Evolutionary conservation across 2,797 vertebrate species (phyloP).

Genomic region (Antrozous pallidus): DNA sequence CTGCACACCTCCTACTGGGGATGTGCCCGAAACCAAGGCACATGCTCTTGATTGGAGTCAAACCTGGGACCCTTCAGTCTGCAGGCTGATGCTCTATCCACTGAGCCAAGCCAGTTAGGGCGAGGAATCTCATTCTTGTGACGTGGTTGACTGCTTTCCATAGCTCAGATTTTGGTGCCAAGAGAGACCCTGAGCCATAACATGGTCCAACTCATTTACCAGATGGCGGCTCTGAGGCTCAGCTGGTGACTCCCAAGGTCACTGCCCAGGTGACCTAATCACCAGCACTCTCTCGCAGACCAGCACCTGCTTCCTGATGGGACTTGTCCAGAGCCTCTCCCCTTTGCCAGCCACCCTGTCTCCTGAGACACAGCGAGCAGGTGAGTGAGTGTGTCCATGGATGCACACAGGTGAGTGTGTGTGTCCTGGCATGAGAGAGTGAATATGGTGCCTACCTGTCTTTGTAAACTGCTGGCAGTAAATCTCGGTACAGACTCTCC

Average conservation of each 20-base stretch:
- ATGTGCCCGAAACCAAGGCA: no score
- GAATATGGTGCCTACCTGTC: fast-evolving
- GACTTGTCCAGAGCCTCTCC: neutral
- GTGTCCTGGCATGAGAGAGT: neutral
- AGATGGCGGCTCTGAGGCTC: neutral
- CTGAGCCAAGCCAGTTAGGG: no score
- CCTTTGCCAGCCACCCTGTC: neutral
- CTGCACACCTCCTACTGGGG: no score
- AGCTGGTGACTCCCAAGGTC: neutral
- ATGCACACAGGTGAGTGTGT: neutral
- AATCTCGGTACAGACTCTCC: no score
- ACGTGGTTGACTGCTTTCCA: fast-evolving
- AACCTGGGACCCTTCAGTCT: no score
- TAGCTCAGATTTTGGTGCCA: neutral
- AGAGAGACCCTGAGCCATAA: neutral
- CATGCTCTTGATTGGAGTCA: no score
- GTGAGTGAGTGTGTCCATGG: neutral
- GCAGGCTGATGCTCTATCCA: no score
- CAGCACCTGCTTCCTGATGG: neutral
- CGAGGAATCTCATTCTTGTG: neutral
- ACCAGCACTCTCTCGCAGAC: neutral
- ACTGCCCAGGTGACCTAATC: neutral
- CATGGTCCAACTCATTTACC: neutral
- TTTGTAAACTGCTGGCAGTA: neutral
- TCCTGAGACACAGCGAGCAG: neutral